phyloP scores from a whole-genome alignment of 2,888 invertebrate species.

The Tanaodytes sp. region DNA sequence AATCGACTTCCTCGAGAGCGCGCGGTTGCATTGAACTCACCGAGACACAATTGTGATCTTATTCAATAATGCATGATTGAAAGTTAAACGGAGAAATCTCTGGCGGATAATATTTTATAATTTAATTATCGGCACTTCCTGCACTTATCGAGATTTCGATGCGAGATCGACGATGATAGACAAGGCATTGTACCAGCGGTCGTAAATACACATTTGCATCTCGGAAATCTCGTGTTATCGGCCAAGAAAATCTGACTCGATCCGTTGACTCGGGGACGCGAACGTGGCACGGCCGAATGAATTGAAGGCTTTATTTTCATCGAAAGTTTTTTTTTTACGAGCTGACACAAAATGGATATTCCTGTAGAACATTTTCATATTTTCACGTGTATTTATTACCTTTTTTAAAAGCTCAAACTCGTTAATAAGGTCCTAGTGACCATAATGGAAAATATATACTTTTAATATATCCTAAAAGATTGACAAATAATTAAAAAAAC shows the following conservation, averaged over 20 bases:
- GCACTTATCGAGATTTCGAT: constrained; percentile 37
- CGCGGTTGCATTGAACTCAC: background rate
- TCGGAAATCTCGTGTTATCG: constrained; percentile 42
- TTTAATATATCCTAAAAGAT: no score
- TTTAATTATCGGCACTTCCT: constrained; percentile 47
- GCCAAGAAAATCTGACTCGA: constrained; percentile 18
- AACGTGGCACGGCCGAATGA: no score
- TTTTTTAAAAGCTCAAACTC: no score
- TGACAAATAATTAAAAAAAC: no score
- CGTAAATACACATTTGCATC: constrained; percentile 48
- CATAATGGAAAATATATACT: no score
- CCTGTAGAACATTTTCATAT: no score
- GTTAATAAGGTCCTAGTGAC: no score
- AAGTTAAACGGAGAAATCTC: constrained; percentile 49
- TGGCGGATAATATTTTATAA: constrained; percentile 34
- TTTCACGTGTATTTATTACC: no score
- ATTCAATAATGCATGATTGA: constrained; percentile 40
- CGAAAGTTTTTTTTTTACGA: no score
- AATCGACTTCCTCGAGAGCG: constrained; percentile 25
- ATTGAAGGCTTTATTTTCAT: no score
- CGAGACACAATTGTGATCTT: constrained; percentile 26
- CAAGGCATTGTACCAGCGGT: constrained; percentile 29
- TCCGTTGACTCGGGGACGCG: constrained; percentile 15
- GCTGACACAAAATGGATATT: no score
- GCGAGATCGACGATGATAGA: constrained; percentile 35